These are phyloP conservation scores for Macrophya alboannulata DNA, from an alignment of 2,888 invertebrate species.

Conservation along the genomic window DNA sequence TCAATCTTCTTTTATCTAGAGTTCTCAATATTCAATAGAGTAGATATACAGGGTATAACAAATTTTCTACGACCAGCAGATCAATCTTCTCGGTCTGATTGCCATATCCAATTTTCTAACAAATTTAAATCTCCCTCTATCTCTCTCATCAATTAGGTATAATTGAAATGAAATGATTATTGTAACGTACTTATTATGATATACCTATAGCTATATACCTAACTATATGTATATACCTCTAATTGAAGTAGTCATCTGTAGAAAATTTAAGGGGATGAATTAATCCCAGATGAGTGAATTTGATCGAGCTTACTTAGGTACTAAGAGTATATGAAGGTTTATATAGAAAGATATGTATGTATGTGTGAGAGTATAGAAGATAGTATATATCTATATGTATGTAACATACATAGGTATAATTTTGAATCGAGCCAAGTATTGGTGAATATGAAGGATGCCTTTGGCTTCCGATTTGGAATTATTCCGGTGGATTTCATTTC, in stretches of 20 bases:
- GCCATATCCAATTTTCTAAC: too few species aligned
- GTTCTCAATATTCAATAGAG: not conserved
- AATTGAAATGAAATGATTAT: not conserved
- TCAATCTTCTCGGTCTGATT: too few species aligned
- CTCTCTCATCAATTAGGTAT: too few species aligned
- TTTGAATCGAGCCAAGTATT: not conserved
- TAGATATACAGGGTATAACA: not conserved
- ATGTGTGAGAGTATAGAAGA: not conserved
- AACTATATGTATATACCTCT: not conserved
- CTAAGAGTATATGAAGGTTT: not conserved
- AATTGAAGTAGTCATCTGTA: not conserved
- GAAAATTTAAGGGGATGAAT: not conserved
- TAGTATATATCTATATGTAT: not conserved
- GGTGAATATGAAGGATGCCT: slow-evolving; percentile 26
- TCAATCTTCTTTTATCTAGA: not conserved
- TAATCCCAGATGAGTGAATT: not conserved
- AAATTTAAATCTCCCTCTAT: too few species aligned
- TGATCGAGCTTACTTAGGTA: not conserved
- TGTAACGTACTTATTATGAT: not conserved
- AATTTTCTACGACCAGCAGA: too few species aligned
- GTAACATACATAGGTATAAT: not conserved
- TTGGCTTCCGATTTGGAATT: slow-evolving; percentile 39
- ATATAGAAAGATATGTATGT: not conserved
- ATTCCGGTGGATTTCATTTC: slow-evolving; percentile 46
- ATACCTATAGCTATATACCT: too few species aligned